phyloP scores from a whole-genome alignment of 2,113 vertebrate genomes.

The Nannobrachium achirus region DNA sequence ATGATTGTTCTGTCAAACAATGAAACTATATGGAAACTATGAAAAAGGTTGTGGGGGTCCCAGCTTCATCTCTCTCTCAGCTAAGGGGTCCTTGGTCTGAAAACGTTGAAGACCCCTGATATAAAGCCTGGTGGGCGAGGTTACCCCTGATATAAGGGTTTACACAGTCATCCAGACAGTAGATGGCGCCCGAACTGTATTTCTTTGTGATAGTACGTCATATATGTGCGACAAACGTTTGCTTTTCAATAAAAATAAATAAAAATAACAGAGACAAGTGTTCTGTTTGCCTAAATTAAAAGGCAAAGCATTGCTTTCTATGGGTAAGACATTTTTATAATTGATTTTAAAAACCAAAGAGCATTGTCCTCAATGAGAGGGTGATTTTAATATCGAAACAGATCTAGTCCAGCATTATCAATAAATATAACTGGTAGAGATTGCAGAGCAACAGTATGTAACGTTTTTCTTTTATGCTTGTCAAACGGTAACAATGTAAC shows the following conservation, averaged over 20 bases:
- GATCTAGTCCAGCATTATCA: not conserved
- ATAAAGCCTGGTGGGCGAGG: no score
- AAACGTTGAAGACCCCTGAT: no score
- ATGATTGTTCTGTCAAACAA: no score
- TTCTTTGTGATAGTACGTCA: conserved; percentile 46
- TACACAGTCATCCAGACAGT: not conserved
- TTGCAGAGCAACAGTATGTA: no score
- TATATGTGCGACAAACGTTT: conserved; percentile 39
- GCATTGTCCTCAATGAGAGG: not conserved
- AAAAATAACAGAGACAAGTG: not conserved
- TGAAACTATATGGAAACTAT: no score
- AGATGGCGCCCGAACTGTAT: conserved; percentile 18
- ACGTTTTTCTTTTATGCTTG: not conserved
- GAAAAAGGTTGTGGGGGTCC: no score
- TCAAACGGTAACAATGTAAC: no score
- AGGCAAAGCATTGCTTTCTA: not conserved
- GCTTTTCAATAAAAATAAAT: not conserved
- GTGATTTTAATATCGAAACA: not conserved
- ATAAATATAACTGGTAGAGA: no score
- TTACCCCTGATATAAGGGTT: no score
- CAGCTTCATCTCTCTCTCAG: no score
- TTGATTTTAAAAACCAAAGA: not conserved
- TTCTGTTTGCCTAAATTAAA: not conserved
- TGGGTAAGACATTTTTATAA: conserved; percentile 41
- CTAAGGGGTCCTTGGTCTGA: no score